Base-by-base conservation (phyloP, 1,140 invertebrate species). In the Meloidogyne chitwoodi region DNA sequence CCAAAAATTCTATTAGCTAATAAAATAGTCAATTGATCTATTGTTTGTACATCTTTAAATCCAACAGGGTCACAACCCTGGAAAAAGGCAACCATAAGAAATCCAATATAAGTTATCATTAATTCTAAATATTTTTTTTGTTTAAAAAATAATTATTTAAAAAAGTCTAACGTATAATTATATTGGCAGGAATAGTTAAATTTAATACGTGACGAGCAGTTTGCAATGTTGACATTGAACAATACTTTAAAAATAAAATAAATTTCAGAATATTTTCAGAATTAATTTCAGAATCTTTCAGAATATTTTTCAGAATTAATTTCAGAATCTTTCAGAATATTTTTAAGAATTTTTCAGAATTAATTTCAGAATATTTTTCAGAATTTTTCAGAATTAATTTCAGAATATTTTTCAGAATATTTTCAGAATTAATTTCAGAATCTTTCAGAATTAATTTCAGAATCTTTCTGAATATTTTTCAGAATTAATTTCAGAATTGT, bases 11-110 rank as follows among this genome's bases (percentile, higher is more conserved):
- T 56, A 41, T 74, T 61, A 38, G 82, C 82, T 61, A 83, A 68
- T 19, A 84, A 48, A 34, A 83, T 83, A 34, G 71, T 71, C 64
- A 83, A 64, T 65, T 83, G 83, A 65, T 83, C 83, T n/a, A 83
- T 62, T 8, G 79, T 83, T 19, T 68, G 62, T 12, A 85, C 79
- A 22, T 84, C 76, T 8, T 77, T 80, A 26, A 77, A 61, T 31
- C 80, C 81, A 5, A 83, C 38, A 24, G 83, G 83, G 63, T 83
- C 75, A 48, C 83, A 83, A 14, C 81, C 75, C n/a, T 85, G 65
- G 68, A 85, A 83, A 68, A 82, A 85, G 26, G 84, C 82, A 31
- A 81, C 80, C 38, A 82, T 77, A 19, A 83, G 41, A 29, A 85
- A 44, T 2, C 83, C 83, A 19, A 85, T 48, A 44, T 79, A 80